Evolutionary conservation across 1,140 invertebrate species (phyloP).

Genomic region (Papilio glaucus): DNA sequence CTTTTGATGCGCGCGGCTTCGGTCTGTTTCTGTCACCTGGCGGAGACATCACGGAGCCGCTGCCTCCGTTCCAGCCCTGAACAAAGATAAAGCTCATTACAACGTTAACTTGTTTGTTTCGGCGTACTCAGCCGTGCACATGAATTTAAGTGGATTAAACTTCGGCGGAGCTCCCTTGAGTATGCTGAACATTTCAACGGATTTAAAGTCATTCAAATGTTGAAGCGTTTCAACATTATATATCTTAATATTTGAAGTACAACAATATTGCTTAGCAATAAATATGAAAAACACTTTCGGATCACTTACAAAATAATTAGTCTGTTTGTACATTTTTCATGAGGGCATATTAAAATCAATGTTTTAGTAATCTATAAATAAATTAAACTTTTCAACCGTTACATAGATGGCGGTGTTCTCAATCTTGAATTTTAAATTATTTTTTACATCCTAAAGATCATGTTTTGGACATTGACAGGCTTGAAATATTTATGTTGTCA

Average conservation of each 20-base stretch:
- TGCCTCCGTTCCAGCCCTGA: conserved; percentile 39
- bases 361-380: too few species aligned
- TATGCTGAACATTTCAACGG: conserved; percentile 37
- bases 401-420: too few species aligned
- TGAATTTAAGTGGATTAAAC: conserved; percentile 67
- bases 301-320: not conserved
- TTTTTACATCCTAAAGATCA: too few species aligned
- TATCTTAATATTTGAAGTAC: not conserved
- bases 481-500: too few species aligned
- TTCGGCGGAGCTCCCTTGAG: conserved; percentile 50
- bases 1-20: conserved; percentile 7
- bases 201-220: conserved; percentile 35
- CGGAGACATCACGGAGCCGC: conserved; percentile 43
- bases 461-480: too few species aligned
- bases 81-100: conserved; percentile 66
- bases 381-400: too few species aligned
- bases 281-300: not conserved
- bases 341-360: too few species aligned
- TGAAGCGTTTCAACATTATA: not conserved
- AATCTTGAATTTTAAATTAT: too few species aligned
- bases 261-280: not conserved
- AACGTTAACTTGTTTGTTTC: conserved; percentile 62
- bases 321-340: not conserved
- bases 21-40: conserved; percentile 32
- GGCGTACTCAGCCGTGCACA: conserved; percentile 50